Percentiles rank a stretch among this genome's conserved stretches.
Evolutionary conservation across 1,140 invertebrate species (phyloP).

Genomic region (Drosophila teissieri): DNA sequence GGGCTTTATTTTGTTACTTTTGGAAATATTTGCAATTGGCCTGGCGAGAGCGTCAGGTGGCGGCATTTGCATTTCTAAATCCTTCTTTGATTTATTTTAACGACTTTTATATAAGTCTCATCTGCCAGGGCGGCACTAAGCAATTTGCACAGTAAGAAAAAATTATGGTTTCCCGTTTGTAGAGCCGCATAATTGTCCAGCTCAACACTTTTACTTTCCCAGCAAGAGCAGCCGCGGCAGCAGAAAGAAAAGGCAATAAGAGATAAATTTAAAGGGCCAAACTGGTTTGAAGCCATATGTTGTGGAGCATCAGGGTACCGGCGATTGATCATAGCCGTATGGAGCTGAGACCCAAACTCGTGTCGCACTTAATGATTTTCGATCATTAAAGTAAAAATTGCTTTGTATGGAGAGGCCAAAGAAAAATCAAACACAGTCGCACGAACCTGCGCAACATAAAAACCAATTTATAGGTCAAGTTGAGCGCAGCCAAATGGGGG

Average conservation of each 20-base stretch:
- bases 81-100: conserved; percentile 73
- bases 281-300: conserved; percentile 49
- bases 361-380: conserved; percentile 67
- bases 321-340: conserved; percentile 35
- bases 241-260: conserved; percentile 27
- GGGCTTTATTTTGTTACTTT: conserved; percentile 2
- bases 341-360: conserved; percentile 40
- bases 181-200: conserved; percentile 65
- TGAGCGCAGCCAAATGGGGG: conserved; percentile 51
- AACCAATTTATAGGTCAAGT: conserved; percentile 83
- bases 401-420: conserved; percentile 49
- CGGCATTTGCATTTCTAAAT: conserved; percentile 40
- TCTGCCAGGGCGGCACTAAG: conserved; percentile 57
- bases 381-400: conserved; percentile 58
- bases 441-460: conserved; percentile 77
- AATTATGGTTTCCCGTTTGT: conserved; percentile 63
- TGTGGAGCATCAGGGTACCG: background rate
- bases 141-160: conserved; percentile 59
- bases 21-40: conserved; percentile 44
- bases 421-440: conserved; percentile 42
- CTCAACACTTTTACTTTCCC: conserved; percentile 77
- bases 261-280: conserved; percentile 54
- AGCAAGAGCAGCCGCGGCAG: conserved; percentile 15
- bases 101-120: conserved; percentile 69
- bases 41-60: conserved; percentile 10